Percentiles rank a stretch among this genome's conserved stretches.
phyloP scores from a whole-genome alignment of 2,113 vertebrate species.

The cat (Felis catus) region F.catus_Fca126_mat1.0 CM031417.1:27577501-27578000 shows the following conservation, averaged over 20 bases:
- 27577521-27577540: slow-evolving; percentile 91
- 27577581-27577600: slow-evolving; percentile 88
- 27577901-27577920: slow-evolving; percentile 79
- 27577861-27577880: slow-evolving; percentile 77
- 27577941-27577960: slow-evolving; percentile 84
- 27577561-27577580: slow-evolving; percentile 90
- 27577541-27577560: slow-evolving; percentile 86
- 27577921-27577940: slow-evolving; percentile 78
- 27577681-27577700: slow-evolving; percentile 92
- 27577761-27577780: slow-evolving; percentile 89
- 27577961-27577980: slow-evolving; percentile 88
- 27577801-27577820: slow-evolving; percentile 84
- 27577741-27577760: slow-evolving; percentile 87
- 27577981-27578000: slow-evolving; percentile 91
- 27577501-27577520: slow-evolving; percentile 84
- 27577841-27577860: slow-evolving; percentile 83
- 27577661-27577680: slow-evolving; percentile 85
- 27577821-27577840: slow-evolving; percentile 83
- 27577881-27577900: slow-evolving; percentile 63
- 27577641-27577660: slow-evolving; percentile 85
- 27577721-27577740: slow-evolving; percentile 84
- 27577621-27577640: slow-evolving; percentile 91
- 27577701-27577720: slow-evolving; percentile 92
- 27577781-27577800: slow-evolving; percentile 79
- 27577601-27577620: slow-evolving; percentile 79